These are phyloP conservation scores for Coccyzus lansbergi DNA, from an alignment of 2,797 vertebrate genomes.

Conservation along the genomic window DNA sequence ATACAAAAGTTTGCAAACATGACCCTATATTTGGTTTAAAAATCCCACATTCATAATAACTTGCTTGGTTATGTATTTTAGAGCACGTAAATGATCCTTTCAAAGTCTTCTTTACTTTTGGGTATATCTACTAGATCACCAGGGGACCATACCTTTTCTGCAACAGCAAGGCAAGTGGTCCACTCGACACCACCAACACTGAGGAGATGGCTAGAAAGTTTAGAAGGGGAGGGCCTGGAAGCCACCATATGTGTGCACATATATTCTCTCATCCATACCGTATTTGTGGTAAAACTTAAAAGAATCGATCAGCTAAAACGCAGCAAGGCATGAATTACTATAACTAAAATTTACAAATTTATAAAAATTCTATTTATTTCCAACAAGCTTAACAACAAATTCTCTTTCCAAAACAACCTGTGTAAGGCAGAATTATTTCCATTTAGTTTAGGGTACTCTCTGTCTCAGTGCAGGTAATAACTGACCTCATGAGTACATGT, in stretches of 20 bases:
- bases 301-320: background rate
- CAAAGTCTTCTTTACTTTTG: background rate
- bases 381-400: background rate
- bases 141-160: background rate
- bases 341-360: background rate
- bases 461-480: background rate
- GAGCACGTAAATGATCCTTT: background rate
- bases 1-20: background rate
- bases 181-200: background rate
- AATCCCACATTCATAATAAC: background rate
- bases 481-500: accelerated
- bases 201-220: background rate
- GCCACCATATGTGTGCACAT: background rate
- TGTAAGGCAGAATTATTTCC: background rate
- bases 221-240: background rate
- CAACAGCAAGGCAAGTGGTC: background rate
- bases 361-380: background rate
- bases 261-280: background rate
- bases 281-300: background rate
- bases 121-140: background rate
- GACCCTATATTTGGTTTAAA: background rate
- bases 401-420: background rate
- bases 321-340: background rate
- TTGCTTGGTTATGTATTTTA: background rate
- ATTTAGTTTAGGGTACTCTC: background rate